A percentile compares a stretch with the other conserved stretches of the same genome.
These are phyloP conservation scores for Sarotherodon lohbergeri DNA, from an alignment of 2,113 vertebrate species.

Conservation along the genomic window DNA sequence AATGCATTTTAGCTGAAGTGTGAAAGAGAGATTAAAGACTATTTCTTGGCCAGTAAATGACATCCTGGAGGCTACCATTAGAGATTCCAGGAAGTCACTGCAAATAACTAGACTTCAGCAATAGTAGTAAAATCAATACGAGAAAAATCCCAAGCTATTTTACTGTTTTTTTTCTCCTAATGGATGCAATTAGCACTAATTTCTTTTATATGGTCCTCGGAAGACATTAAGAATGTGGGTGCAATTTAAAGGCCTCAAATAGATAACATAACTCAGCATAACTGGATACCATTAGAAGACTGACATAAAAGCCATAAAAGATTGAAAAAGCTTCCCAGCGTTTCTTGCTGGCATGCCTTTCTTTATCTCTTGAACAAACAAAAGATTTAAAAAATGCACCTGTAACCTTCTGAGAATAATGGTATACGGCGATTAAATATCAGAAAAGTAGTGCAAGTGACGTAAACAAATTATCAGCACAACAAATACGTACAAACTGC, in stretches of 20 bases:
- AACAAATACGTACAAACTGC: slow-evolving; percentile 83
- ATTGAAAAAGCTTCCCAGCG: background rate
- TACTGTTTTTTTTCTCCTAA: rapidly evolving
- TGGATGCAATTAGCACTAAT: background rate
- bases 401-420: background rate
- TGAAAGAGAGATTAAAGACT: background rate
- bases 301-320: background rate
- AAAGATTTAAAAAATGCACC: background rate
- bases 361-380: background rate
- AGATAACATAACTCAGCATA: background rate
- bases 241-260: background rate
- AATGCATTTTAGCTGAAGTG: background rate
- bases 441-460: background rate
- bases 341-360: background rate
- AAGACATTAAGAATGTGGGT: background rate
- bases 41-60: background rate
- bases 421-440: background rate
- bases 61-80: background rate
- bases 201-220: background rate
- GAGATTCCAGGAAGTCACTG: background rate
- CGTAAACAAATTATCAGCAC: background rate
- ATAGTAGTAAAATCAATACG: background rate
- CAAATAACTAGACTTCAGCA: background rate
- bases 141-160: background rate
- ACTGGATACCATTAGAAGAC: background rate